phyloP scores from a whole-genome alignment of 2,113 vertebrate genomes.

The Caloenas nicobarica region DNA sequence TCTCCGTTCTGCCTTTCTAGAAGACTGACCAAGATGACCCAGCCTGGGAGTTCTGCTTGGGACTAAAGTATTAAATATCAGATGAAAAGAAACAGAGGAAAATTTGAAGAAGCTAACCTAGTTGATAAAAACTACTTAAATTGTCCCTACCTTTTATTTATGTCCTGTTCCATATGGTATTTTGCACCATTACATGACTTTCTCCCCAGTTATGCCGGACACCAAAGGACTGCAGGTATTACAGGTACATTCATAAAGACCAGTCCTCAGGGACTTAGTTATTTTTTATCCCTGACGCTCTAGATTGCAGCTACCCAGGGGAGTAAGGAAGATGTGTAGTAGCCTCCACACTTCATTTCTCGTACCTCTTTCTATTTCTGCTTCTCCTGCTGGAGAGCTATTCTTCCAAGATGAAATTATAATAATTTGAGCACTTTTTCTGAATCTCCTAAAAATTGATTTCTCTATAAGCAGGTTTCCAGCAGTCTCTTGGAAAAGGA shows the following conservation, averaged over 20 bases:
- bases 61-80: not conserved
- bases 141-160: not conserved
- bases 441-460: not conserved
- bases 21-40: not conserved
- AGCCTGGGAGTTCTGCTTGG: not conserved
- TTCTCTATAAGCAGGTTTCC: not conserved
- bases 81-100: not conserved
- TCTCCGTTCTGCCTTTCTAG: not conserved
- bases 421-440: not conserved
- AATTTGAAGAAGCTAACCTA: not conserved
- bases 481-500: not conserved
- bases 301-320: not conserved
- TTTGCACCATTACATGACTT: not conserved
- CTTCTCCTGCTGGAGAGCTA: not conserved
- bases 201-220: not conserved
- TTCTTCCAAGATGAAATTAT: not conserved
- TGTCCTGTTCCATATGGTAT: not conserved
- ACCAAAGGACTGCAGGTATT: not conserved
- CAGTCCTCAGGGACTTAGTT: not conserved
- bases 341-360: not conserved
- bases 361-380: not conserved
- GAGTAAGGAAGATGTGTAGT: not conserved
- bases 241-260: not conserved
- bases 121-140: not conserved
- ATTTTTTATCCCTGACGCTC: not conserved